Evolutionary conservation across 2,797 vertebrate genomes (phyloP).

Genomic region (Nasua narica): DNA sequence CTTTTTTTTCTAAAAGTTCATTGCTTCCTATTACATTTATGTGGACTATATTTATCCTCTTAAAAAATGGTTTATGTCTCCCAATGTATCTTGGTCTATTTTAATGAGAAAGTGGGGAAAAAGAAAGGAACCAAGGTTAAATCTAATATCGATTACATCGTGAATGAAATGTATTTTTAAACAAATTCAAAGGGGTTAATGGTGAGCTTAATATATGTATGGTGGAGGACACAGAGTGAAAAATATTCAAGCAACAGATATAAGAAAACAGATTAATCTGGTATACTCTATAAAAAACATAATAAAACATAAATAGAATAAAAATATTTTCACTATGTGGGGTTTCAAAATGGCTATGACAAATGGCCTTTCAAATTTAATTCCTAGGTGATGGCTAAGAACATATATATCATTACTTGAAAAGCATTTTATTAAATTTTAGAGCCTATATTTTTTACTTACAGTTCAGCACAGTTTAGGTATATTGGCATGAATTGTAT

Average conservation of each 20-base stretch:
- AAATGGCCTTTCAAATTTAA: conserved; percentile 54
- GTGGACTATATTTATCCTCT: not conserved
- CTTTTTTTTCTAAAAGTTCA: not conserved
- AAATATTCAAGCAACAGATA: not conserved
- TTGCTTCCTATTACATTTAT: not conserved
- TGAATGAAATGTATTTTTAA: conserved; percentile 5
- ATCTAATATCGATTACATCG: not conserved
- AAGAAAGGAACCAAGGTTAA: not conserved
- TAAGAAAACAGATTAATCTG: not conserved
- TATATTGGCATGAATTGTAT: conserved; percentile 54
- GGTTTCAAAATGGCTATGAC: conserved; percentile 37
- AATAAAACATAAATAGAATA: conserved; percentile 14
- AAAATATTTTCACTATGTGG: conserved; percentile 34
- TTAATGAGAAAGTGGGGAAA: not conserved
- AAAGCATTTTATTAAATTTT: conserved; percentile 54
- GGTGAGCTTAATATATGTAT: not conserved
- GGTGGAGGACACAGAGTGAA: not conserved
- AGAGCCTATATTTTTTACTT: conserved; percentile 44
- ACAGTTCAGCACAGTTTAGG: conserved; percentile 39
- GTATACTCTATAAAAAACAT: conserved; percentile 21
- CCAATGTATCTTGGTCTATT: not conserved
- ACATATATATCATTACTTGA: conserved; percentile 9
- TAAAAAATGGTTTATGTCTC: not conserved
- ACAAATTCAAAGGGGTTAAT: not conserved
- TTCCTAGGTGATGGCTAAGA: conserved; percentile 41